Base-by-base conservation (phyloP, 2,797 vertebrate species). In the Bradypodion pumilum region DNA sequence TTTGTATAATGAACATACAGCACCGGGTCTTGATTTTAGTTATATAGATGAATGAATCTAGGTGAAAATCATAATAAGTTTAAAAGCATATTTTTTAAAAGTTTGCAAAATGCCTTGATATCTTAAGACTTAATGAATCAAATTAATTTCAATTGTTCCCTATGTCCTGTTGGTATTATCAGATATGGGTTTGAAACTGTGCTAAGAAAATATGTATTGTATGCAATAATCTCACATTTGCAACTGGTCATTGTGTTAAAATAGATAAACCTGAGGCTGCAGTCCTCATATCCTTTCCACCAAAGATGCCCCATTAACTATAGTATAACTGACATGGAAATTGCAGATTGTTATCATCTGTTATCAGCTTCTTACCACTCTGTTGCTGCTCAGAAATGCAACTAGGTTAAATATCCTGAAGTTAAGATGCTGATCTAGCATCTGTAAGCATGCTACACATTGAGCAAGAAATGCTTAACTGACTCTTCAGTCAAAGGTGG, bases 351-450 rank as follows among this genome's bases (percentile, higher is more conserved):
- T 66, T 62, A 74, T 27, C 46, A 2, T 68, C 46, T 70, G 8
- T 40, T 74, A 74, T 70, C 62, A 60, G 21, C 82, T 82, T 78
- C 56, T 74, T 79, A 60, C 5, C 4, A 79, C 46, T 82, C 62
- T 74, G 76, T 52, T 80, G 52, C 72, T 83, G 49, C 76, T 75
- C 63, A 83, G 77, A 87, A 82, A 79, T 87, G 70, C 52, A 87
- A 72, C 63, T 80, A 62, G 27, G 56, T 83, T 68, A 82, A 87
- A 75, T 74, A 68, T 68, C 29, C 62, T 9, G 3, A 60, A 83
- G 70, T 68, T 75, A 68, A 83, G 80, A 62, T 80, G 70, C 72
- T 87, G 70, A 83, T 32, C 52, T 70, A 63, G 72, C 32, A 66
- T n/a, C 72, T 79, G 23, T 12, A 69, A 62, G 27, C 69, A 74